Evolutionary conservation across 2,113 vertebrate species (phyloP).

Genomic region (Lepus europaeus): DNA sequence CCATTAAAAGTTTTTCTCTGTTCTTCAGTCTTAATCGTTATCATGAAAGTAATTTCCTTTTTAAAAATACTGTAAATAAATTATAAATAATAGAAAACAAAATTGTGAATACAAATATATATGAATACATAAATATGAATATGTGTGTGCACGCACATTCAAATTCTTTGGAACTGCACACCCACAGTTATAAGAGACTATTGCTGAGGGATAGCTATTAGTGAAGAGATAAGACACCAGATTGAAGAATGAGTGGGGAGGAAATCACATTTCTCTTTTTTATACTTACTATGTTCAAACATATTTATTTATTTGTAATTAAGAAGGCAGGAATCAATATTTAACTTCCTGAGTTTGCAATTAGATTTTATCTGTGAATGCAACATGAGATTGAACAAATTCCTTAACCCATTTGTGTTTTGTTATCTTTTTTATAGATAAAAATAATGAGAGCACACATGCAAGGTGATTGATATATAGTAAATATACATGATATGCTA

Average conservation of each 20-base stretch:
- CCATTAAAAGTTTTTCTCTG: neutral
- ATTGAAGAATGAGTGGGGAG: too few relatives aligned
- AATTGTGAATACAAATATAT: neutral
- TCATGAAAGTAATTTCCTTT: neutral
- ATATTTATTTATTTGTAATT: too few relatives aligned
- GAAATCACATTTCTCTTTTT: too few relatives aligned
- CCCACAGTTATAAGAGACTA: too few relatives aligned
- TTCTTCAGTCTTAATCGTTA: neutral
- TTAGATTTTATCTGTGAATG: neutral
- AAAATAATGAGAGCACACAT: neutral
- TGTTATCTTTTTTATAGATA: neutral
- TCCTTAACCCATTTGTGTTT: too few relatives aligned
- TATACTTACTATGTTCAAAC: too few relatives aligned
- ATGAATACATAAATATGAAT: neutral
- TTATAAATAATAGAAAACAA: neutral
- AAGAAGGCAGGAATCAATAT: too few relatives aligned
- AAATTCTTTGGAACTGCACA: neutral
- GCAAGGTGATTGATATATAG: neutral
- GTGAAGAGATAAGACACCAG: too few relatives aligned
- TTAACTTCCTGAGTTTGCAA: neutral
- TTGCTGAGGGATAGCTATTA: too few relatives aligned
- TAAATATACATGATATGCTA: neutral
- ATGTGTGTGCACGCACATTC: neutral
- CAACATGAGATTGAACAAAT: too few relatives aligned
- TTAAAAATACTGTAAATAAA: neutral